Conservation (phyloP, 2,113 vertebrate genomes). For the Melanerpes aurifrons region DNA sequence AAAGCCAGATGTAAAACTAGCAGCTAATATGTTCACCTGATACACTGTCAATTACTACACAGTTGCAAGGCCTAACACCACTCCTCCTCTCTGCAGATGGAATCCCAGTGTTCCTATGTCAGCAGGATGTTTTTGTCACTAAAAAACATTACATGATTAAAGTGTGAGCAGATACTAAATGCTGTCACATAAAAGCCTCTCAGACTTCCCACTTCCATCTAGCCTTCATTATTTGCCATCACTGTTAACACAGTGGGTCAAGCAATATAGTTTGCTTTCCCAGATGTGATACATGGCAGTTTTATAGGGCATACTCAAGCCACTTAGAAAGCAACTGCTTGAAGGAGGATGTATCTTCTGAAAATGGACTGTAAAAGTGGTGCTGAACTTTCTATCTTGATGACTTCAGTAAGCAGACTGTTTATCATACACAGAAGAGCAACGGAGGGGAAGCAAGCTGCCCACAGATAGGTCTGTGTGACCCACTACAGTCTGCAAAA, state of each 20-base stretch:
- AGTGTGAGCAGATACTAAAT: slow-evolving; percentile 3
- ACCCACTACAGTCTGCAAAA: background rate
- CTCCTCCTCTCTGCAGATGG: background rate
- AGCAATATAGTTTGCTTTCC: background rate
- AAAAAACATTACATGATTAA: slow-evolving; percentile 43
- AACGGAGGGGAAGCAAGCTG: background rate
- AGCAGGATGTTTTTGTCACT: slow-evolving; percentile 51
- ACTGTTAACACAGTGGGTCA: background rate
- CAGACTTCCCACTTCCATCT: slow-evolving; percentile 43
- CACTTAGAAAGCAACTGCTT: background rate
- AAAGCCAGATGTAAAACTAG: slow-evolving; percentile 31
- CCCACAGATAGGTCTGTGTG: background rate
- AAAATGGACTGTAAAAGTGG: background rate
- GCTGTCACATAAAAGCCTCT: slow-evolving; percentile 40
- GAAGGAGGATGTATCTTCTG: background rate
- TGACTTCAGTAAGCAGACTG: background rate
- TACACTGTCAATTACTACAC: rapidly evolving
- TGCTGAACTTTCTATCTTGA: background rate
- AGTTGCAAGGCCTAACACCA: background rate
- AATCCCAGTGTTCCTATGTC: slow-evolving; percentile 23
- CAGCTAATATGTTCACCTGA: background rate
- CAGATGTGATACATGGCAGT: background rate
- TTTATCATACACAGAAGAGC: background rate
- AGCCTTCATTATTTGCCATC: background rate
- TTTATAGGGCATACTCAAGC: background rate